Conservation (phyloP, 1,140 invertebrate species). For the Caenorhabditis briggsae region DNA sequence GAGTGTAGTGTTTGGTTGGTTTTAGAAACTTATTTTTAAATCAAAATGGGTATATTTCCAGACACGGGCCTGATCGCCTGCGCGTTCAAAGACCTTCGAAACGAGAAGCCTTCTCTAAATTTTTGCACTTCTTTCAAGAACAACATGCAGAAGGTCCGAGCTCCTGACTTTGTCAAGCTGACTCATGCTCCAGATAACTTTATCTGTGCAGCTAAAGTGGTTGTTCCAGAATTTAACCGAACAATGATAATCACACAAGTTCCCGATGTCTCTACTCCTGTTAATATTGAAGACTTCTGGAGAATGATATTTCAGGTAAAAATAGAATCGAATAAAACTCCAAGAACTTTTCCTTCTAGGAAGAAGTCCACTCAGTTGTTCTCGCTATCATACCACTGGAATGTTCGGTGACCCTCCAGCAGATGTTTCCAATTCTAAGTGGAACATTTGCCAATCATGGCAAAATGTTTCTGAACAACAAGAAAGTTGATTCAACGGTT, state of each 20-base stretch:
- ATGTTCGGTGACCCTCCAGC: neutral
- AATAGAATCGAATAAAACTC: neutral
- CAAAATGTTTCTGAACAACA: conserved; percentile 53
- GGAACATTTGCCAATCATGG: conserved; percentile 26
- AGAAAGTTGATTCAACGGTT: conserved; percentile 28
- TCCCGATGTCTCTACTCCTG: neutral
- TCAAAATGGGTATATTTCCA: neutral
- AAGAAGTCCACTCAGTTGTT: neutral
- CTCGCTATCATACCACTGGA: conserved; percentile 9
- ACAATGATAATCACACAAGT: conserved; percentile 23
- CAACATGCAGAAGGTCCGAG: neutral
- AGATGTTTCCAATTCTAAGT: neutral
- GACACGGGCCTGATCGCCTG: neutral
- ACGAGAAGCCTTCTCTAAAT: neutral
- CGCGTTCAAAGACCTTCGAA: neutral
- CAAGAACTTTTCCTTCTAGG: neutral
- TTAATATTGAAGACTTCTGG: conserved; percentile 78
- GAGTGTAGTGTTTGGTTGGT: conserved; percentile 8
- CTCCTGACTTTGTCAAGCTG: conserved; percentile 8
- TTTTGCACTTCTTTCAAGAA: neutral
- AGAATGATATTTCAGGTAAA: conserved; percentile 49
- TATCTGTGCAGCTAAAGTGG: neutral
- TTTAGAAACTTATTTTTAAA: neutral
- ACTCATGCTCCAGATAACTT: neutral
- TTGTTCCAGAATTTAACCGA: conserved; percentile 5